Evolutionary conservation across 2,888 invertebrate genomes (phyloP).

Genomic region (Coelopa pilipes): DNA sequence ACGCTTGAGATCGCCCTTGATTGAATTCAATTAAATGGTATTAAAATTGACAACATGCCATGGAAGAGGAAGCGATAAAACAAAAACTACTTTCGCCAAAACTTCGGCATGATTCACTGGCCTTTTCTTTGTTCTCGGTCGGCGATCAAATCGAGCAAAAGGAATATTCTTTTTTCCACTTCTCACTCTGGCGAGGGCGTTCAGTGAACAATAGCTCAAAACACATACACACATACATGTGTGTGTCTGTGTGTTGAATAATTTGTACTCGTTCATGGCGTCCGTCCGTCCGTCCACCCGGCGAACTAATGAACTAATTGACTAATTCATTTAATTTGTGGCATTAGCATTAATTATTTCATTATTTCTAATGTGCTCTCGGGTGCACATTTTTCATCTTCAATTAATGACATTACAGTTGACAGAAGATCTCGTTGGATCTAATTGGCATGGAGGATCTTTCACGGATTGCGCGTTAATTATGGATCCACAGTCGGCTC

Average conservation of each 20-base stretch:
- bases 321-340: constrained; percentile 37
- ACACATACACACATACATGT: background rate
- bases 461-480: too few relatives aligned
- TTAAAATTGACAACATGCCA: constrained; percentile 27
- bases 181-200: background rate
- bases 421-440: too few relatives aligned
- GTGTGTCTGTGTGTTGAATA: background rate
- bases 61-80: too few relatives aligned
- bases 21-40: constrained; percentile 35
- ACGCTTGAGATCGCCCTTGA: background rate
- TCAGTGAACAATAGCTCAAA: background rate
- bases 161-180: background rate
- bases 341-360: constrained; percentile 35
- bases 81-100: constrained; percentile 12
- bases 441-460: too few relatives aligned
- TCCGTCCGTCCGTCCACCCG: constrained; percentile 6
- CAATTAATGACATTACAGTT: constrained; percentile 7
- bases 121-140: constrained; percentile 6
- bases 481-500: too few relatives aligned
- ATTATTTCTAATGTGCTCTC: constrained; percentile 30
- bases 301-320: constrained; percentile 27
- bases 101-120: constrained; percentile 24
- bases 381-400: constrained; percentile 28
- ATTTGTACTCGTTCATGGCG: too few relatives aligned
- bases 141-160: background rate